Evolutionary conservation across 2,113 vertebrate species (phyloP), one percentile per base, ranked within the genome.

Genomic region (Panurus biarmicus): DNA sequence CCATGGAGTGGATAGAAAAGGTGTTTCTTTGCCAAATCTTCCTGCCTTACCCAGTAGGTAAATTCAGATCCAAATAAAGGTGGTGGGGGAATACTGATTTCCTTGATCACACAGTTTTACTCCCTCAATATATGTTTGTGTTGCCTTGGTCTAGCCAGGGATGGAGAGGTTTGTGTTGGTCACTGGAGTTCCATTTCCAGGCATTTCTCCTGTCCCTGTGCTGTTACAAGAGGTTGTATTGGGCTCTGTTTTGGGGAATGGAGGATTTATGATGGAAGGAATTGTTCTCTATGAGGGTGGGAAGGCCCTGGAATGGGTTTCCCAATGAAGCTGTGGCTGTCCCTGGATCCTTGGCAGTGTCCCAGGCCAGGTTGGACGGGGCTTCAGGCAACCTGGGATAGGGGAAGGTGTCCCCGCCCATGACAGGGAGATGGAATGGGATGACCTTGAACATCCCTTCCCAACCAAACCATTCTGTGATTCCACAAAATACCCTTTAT

Each of bases 341-440:
- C 11, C 45, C 45, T n/a, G n/a, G n/a, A 42, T 61, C 40, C 31
- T 47, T 69, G 54, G 47, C 2, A 54, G 3, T 31, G 47, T 36
- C 35, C 54, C 0, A 54, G 47, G 29, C 21, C 54, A 28, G 62
- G 70, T 0, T 69, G 77, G 60, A 58, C 0, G 0, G 33, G 33
- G 33, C 4, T 80, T 73, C 60, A 47, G 67, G 17, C 38, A 31
- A 0, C 16, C 29, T 75, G 77, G 54, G 21, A 1, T 1, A 7
- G 25, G 3, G n/a, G 12, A 11, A 89, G 17, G 5, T 69, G 87
- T 69, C 38, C 36, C 26, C 51, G 58, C 24, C 38, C 47, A 20
- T 5, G n/a, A 38, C 84, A 77, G 64, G 20, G 11, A 14, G 8
- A 10, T 58, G 51, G 38, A 1, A 44, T 14, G 10, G 17, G n/a